Conservation (phyloP, 2,797 vertebrate genomes). For the Limosa lapponica region DNA sequence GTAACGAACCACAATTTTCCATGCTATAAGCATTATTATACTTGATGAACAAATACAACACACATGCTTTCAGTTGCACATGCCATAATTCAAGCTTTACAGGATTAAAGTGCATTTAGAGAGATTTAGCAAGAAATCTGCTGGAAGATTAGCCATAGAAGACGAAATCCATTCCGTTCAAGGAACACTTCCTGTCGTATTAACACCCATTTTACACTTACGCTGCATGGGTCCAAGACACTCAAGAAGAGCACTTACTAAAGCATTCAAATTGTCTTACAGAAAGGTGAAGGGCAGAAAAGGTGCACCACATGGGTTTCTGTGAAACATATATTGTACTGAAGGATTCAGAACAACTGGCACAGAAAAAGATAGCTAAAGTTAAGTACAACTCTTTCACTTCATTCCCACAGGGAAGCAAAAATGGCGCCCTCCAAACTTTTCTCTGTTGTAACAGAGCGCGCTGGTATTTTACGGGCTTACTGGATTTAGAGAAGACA, state of each 20-base stretch:
- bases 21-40: background rate
- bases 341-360: background rate
- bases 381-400: background rate
- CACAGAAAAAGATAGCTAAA: background rate
- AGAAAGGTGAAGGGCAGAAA: background rate
- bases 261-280: background rate
- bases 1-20: background rate
- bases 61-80: background rate
- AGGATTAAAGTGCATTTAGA: constrained; percentile 23
- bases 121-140: constrained; percentile 25
- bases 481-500: background rate
- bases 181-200: background rate
- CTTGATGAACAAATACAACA: background rate
- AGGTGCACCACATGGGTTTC: background rate
- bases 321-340: background rate
- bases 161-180: background rate
- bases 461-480: background rate
- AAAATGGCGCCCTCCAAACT: background rate
- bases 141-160: background rate
- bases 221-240: background rate
- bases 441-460: background rate
- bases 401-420: background rate
- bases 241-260: background rate
- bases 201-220: background rate
- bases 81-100: background rate